A percentile compares a stretch with the other conserved stretches of the same genome.
Evolutionary conservation across 2,888 invertebrate genomes (phyloP).

Genomic region (Caenorhabditis sp.): DNA sequence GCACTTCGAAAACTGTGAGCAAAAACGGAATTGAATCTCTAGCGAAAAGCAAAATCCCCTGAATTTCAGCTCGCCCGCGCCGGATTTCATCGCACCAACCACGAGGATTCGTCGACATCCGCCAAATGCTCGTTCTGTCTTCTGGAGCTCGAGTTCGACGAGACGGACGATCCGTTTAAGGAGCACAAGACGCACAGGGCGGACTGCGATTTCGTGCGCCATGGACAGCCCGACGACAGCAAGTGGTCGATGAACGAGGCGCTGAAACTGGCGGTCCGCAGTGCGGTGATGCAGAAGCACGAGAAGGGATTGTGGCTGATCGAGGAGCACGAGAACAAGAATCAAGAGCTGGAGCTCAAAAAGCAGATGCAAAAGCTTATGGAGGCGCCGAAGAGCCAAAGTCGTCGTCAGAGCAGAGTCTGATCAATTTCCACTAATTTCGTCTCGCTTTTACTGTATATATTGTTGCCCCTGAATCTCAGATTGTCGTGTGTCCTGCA

Average conservation of each 20-base stretch:
- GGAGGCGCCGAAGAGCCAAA: no score
- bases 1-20: conserved; percentile 30
- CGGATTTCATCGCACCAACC: conserved; percentile 27
- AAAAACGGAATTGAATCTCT: not conserved
- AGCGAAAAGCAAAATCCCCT: not conserved
- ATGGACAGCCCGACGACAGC: conserved; percentile 44
- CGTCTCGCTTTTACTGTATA: not conserved
- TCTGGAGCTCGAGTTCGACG: conserved; percentile 36
- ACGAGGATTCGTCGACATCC: not conserved
- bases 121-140: conserved; percentile 53
- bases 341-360: not conserved
- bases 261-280: conserved; percentile 6
- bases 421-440: not conserved
- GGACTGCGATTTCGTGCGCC: conserved; percentile 47
- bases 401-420: conserved; percentile 1
- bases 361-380: conserved; percentile 2
- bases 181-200: conserved; percentile 45
- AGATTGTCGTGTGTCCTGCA: no score
- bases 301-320: not conserved
- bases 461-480: no score
- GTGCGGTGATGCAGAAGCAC: conserved; percentile 1
- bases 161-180: conserved; percentile 51
- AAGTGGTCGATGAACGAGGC: conserved; percentile 43
- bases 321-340: not conserved
- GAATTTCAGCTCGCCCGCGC: conserved; percentile 52